Percentiles rank a stretch among this genome's conserved stretches.
phyloP scores from a whole-genome alignment of 1,140 invertebrate species.

The Drosophila varians region DNA sequence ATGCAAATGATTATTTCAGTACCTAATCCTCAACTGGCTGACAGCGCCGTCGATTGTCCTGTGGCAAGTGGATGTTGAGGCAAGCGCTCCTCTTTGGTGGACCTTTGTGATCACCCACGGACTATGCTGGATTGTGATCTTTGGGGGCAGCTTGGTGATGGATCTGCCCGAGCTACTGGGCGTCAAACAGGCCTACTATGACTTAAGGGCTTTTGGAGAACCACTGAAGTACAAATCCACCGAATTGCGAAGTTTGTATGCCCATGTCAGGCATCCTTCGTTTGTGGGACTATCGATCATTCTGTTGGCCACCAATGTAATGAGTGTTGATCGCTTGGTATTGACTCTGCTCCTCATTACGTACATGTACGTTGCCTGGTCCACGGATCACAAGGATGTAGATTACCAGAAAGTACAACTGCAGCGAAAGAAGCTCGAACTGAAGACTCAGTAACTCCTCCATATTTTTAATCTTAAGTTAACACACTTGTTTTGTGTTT shows the following conservation, averaged over 20 bases:
- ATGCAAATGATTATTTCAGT: slow-evolving; percentile 44
- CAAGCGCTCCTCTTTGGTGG: slow-evolving; percentile 83
- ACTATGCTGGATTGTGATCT: slow-evolving; percentile 86
- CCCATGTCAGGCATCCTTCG: slow-evolving; percentile 79
- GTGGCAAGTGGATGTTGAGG: slow-evolving; percentile 84
- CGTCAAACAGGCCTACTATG: slow-evolving; percentile 85
- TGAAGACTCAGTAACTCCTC: slow-evolving; percentile 46
- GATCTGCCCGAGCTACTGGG: slow-evolving; percentile 86
- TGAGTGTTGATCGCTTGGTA: slow-evolving; percentile 84
- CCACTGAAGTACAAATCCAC: slow-evolving; percentile 70
- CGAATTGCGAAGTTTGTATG: slow-evolving; percentile 66
- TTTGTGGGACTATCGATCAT: slow-evolving; percentile 76
- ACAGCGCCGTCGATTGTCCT: slow-evolving; percentile 81
- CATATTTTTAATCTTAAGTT: slow-evolving; percentile 3
- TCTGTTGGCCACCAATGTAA: slow-evolving; percentile 73
- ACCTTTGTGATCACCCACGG: slow-evolving; percentile 84
- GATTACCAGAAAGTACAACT: slow-evolving; percentile 83
- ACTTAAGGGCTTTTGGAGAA: slow-evolving; percentile 52
- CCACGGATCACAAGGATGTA: slow-evolving; percentile 84
- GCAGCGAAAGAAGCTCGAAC: slow-evolving; percentile 56
- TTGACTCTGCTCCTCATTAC: slow-evolving; percentile 83
- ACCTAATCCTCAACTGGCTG: slow-evolving; percentile 84
- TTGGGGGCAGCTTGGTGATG: slow-evolving; percentile 86
- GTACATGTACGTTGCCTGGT: slow-evolving; percentile 85
- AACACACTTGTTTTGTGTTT: background rate